Percentiles rank a stretch among this genome's conserved stretches.
Conservation (phyloP, 2,888 invertebrate species). For the Yponomeuta evonymella region DNA sequence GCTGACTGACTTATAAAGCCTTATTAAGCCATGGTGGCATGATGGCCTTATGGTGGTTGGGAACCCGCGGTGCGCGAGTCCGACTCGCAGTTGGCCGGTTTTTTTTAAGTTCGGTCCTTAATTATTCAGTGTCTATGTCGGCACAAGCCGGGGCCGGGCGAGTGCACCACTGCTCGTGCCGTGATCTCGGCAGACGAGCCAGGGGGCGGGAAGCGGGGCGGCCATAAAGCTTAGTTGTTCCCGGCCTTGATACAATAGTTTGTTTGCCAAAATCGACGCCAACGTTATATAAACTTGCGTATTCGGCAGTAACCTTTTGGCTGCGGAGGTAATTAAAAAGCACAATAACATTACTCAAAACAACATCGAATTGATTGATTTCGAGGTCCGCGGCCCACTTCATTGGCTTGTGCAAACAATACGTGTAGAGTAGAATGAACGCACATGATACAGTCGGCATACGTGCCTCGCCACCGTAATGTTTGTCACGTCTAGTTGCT, state of each 20-base stretch:
- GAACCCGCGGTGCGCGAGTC: too few relatives aligned
- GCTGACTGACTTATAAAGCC: too few relatives aligned
- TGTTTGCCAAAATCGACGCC: slow-evolving; percentile 1
- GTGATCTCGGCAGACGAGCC: neutral
- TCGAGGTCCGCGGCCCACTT: neutral
- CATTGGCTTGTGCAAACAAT: neutral
- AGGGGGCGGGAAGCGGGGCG: neutral
- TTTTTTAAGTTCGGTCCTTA: neutral
- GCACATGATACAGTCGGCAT: neutral
- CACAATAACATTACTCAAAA: neutral
- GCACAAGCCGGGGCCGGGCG: neutral
- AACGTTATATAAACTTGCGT: neutral
- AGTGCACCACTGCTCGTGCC: neutral
- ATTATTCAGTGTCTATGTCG: neutral
- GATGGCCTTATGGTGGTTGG: too few relatives aligned
- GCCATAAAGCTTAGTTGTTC: neutral
- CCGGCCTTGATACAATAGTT: neutral
- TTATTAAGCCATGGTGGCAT: too few relatives aligned
- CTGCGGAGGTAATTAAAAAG: neutral
- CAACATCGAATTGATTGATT: neutral
- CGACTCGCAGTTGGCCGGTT: too few relatives aligned
- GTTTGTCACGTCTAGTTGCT: neutral
- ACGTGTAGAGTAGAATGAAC: neutral
- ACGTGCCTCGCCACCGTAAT: neutral
- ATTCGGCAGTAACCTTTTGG: neutral